These are phyloP conservation scores for Campylorhamphus procurvoides DNA, from an alignment of 2,113 vertebrate genomes.

Conservation along the genomic window DNA sequence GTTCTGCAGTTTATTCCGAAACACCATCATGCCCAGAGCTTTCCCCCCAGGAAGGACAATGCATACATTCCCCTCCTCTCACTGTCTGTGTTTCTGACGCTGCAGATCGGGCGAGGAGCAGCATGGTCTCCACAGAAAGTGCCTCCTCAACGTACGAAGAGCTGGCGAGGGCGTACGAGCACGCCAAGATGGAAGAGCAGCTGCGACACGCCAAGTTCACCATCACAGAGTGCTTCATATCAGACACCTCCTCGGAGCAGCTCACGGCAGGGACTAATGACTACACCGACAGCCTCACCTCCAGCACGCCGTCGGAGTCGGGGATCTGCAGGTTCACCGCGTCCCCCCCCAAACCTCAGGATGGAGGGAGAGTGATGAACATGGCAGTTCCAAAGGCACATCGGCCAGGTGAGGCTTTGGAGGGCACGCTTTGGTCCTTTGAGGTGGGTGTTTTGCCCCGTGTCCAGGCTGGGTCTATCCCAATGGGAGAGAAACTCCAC, in stretches of 20 bases:
- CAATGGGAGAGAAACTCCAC: neutral
- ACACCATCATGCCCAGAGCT: accelerated
- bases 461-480: neutral
- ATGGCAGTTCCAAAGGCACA: constrained; percentile 99
- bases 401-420: constrained; percentile 88
- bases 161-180: constrained; percentile 95
- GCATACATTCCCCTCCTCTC: neutral
- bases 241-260: constrained; percentile 97
- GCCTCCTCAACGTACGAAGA: constrained; percentile 99
- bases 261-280: constrained; percentile 98
- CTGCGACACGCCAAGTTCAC: constrained; percentile 98
- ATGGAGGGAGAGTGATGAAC: constrained; percentile 93
- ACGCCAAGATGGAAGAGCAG: constrained; percentile 99
- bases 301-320: constrained; percentile 97
- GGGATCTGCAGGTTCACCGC: constrained; percentile 99
- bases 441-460: neutral
- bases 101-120: constrained; percentile 94
- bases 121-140: constrained; percentile 99
- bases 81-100: accelerated
- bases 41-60: neutral
- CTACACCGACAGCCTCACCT: constrained; percentile 98
- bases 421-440: accelerated
- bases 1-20: neutral
- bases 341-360: constrained; percentile 98
- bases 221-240: constrained; percentile 99